Evolutionary conservation across 1,140 invertebrate species (phyloP).

Genomic region (Drosophila suzukii): DNA sequence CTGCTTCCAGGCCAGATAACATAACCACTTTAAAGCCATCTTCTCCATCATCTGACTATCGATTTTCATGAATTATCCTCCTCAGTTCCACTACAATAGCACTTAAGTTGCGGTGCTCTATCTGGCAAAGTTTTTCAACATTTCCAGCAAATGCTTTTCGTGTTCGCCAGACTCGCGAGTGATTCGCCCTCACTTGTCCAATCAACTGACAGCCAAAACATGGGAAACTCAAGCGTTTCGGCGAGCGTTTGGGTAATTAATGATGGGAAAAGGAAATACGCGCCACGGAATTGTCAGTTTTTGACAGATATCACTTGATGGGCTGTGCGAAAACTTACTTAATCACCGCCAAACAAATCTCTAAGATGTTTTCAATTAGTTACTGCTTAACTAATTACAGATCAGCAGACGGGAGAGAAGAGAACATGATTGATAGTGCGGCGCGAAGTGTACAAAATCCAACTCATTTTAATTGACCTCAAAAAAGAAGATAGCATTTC

Average conservation of each 20-base stretch:
- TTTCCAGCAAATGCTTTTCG: constrained; percentile 54
- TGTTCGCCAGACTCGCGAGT: constrained; percentile 26
- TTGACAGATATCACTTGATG: constrained; percentile 67
- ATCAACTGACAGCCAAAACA: constrained; percentile 44
- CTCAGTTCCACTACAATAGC: constrained; percentile 43
- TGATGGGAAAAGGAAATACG: constrained; percentile 43
- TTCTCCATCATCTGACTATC: constrained; percentile 41
- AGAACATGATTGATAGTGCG: constrained; percentile 48
- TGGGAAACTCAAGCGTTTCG: constrained; percentile 26
- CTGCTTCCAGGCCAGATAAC: constrained; percentile 3
- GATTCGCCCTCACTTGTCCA: constrained; percentile 25
- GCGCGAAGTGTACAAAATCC: not conserved
- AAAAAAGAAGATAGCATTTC: constrained; percentile 25
- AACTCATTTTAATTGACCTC: constrained; percentile 43
- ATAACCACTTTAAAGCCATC: constrained; percentile 33
- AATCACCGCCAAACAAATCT: constrained; percentile 68
- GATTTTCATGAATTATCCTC: constrained; percentile 57
- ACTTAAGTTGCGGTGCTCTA: constrained; percentile 38
- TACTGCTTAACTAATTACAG: constrained; percentile 71
- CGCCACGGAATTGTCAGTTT: constrained; percentile 59
- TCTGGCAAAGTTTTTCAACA: constrained; percentile 33
- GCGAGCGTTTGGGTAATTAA: constrained; percentile 63
- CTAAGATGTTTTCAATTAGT: constrained; percentile 74
- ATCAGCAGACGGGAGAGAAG: constrained; percentile 13
- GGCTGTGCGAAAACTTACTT: constrained; percentile 59